A percentile compares a stretch with the other conserved stretches of the same genome.
Conservation (phyloP, 2,113 vertebrate species). For the Notiomystis cincta region DNA sequence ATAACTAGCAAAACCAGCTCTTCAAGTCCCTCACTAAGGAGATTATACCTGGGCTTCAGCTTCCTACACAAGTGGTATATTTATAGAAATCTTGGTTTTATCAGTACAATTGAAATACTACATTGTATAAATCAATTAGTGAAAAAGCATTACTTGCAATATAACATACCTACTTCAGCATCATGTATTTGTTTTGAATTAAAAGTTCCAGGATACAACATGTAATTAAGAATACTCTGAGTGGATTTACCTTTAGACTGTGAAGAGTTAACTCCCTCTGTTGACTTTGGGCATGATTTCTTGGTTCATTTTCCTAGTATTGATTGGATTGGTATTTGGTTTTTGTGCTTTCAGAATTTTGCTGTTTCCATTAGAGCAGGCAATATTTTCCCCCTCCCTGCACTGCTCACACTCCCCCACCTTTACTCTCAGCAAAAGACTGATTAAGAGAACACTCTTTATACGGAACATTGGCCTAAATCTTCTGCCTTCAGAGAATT, state of each 20-base stretch:
- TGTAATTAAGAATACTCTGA: background rate
- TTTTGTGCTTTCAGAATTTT: constrained; percentile 33
- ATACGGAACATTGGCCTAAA: background rate
- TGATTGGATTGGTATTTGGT: background rate
- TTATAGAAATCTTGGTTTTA: background rate
- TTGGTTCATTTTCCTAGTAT: constrained; percentile 6
- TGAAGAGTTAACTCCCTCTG: background rate
- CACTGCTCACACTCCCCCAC: fast-evolving
- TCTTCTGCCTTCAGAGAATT: background rate
- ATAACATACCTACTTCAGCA: background rate
- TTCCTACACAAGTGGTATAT: background rate
- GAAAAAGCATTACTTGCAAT: background rate
- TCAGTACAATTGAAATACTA: background rate
- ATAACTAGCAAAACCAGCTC: background rate
- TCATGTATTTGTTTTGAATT: background rate
- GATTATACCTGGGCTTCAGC: background rate
- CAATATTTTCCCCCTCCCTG: background rate
- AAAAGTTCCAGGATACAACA: background rate
- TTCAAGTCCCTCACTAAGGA: background rate
- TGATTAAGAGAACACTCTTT: background rate
- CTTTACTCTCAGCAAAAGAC: background rate
- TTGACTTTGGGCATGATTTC: background rate
- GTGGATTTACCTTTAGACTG: background rate
- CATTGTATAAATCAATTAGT: background rate
- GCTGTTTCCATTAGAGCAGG: background rate